A percentile compares a stretch with the other conserved stretches of the same genome.
These are phyloP conservation scores for Drosophila leonis DNA, from an alignment of 2,888 invertebrate genomes.

Conservation along the genomic window DNA sequence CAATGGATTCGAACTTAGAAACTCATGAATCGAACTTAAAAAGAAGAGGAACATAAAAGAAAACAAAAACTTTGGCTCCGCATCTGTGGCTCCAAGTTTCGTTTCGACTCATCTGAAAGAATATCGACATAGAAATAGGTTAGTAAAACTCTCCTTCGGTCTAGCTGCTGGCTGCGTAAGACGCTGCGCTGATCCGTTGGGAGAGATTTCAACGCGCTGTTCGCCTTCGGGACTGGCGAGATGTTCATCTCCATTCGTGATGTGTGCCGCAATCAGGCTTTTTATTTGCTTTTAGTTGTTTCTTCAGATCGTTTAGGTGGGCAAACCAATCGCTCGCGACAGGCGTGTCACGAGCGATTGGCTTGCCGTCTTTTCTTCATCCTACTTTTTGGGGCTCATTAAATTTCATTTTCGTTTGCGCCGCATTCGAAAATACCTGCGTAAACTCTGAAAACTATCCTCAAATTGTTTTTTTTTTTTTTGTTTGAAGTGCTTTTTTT, in stretches of 20 bases:
- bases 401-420: conserved; percentile 4
- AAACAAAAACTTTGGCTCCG: conserved; percentile 46
- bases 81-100: conserved; percentile 39
- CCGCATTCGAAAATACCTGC: conserved; percentile 12
- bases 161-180: background rate
- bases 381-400: background rate
- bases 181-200: background rate
- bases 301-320: background rate
- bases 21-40: conserved; percentile 13
- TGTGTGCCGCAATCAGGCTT: conserved; percentile 15
- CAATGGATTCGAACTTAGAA: background rate
- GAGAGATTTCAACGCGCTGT: conserved; percentile 11
- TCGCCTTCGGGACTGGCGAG: background rate
- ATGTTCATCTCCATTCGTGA: background rate
- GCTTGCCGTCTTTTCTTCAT: conserved; percentile 38
- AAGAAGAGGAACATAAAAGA: background rate
- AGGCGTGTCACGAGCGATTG: conserved; percentile 32
- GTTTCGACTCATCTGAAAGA: conserved; percentile 58
- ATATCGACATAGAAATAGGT: conserved; percentile 56
- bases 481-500: background rate
- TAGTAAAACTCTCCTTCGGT: conserved; percentile 28
- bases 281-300: background rate
- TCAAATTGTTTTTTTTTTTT: conserved; percentile 1
- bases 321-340: conserved; percentile 25
- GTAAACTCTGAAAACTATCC: conserved; percentile 15